phyloP scores from a whole-genome alignment of 2,888 invertebrate species.

The Dendrolimus houi region DNA sequence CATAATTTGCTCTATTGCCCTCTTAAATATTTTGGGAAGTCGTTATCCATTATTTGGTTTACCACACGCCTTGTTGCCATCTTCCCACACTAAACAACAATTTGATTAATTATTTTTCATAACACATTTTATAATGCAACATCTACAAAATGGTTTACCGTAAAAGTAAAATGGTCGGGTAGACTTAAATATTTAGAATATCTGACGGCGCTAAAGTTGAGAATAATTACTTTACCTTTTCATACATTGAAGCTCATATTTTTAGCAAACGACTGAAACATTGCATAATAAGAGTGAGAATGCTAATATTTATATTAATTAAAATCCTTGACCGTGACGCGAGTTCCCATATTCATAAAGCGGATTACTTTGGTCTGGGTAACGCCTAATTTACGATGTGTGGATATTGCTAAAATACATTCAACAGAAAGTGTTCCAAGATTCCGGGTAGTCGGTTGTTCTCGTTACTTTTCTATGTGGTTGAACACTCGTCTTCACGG shows the following conservation, averaged over 20 bases:
- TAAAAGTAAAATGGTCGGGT: background rate
- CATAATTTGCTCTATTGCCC: background rate
- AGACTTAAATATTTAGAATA: background rate
- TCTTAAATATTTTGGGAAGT: background rate
- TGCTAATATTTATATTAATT: background rate
- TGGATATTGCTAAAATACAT: background rate
- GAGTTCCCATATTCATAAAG: background rate
- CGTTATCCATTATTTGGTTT: background rate
- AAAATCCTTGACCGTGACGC: background rate
- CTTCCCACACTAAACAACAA: background rate
- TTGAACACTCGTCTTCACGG: background rate
- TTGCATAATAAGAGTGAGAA: background rate
- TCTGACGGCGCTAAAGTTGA: background rate
- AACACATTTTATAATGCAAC: background rate
- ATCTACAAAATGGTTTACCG: background rate
- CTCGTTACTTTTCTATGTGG: too few species aligned
- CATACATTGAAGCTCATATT: background rate
- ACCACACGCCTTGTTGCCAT: background rate
- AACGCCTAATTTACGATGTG: background rate
- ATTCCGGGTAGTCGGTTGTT: too few species aligned
- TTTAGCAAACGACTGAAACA: background rate
- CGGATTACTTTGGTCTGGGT: background rate
- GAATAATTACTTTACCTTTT: background rate
- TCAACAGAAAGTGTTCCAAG: too few species aligned
- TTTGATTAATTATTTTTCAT: background rate